Conservation (phyloP, 1,140 invertebrate species). For the Macrobrachium nipponense region DNA sequence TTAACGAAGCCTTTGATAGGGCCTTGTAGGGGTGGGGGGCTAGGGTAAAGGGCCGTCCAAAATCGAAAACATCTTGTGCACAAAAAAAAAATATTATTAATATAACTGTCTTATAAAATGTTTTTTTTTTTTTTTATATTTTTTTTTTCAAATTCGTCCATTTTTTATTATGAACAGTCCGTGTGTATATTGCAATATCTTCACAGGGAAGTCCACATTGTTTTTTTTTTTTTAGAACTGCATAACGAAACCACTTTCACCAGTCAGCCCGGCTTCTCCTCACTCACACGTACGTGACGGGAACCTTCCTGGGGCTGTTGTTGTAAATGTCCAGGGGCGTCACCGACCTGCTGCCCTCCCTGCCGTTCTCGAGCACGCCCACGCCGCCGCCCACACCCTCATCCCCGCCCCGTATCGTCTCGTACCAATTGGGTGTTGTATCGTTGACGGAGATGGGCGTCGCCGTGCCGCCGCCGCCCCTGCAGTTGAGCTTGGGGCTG, state of each 20-base stretch:
- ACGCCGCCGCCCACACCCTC: not conserved
- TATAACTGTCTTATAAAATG: too few species aligned
- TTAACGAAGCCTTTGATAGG: too few species aligned
- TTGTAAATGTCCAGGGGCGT: slow-evolving; percentile 26
- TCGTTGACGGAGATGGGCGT: slow-evolving; percentile 39
- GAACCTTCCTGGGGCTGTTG: slow-evolving; percentile 41
- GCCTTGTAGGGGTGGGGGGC: too few species aligned
- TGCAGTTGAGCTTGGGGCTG: slow-evolving; percentile 5
- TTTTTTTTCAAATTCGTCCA: too few species aligned
- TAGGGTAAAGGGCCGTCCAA: too few species aligned
- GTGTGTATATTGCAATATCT: too few species aligned
- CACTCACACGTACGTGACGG: slow-evolving; percentile 47
- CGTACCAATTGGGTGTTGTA: slow-evolving; percentile 49
- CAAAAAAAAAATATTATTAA: too few species aligned
- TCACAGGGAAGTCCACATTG: not conserved
- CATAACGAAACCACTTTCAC: not conserved
- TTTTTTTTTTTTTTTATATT: too few species aligned
- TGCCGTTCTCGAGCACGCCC: slow-evolving; percentile 14
- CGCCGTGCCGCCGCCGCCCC: not conserved
- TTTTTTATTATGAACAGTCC: too few species aligned
- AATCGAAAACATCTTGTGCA: too few species aligned
- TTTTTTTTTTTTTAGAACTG: too few species aligned
- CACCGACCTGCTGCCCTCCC: slow-evolving; percentile 32
- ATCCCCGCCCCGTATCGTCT: slow-evolving; percentile 23
- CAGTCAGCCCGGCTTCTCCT: not conserved